Evolutionary conservation across 2,113 vertebrate genomes (phyloP).

Genomic region (Lepisosteus osseus): DNA sequence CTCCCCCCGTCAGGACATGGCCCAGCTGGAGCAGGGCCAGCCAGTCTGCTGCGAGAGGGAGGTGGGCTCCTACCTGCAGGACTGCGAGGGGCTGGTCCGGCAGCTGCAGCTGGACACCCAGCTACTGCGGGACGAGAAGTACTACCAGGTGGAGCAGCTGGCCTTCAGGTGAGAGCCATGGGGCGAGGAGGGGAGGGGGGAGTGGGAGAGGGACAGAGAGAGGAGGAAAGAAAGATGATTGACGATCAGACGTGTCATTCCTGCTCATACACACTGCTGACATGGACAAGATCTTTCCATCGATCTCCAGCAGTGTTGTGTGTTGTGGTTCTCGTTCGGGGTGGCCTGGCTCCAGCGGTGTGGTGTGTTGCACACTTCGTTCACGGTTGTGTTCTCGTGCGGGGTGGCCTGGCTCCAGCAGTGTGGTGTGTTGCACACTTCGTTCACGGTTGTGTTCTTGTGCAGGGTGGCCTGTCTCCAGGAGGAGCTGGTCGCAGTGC

Average conservation of each 20-base stretch:
- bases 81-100: slow-evolving; percentile 81
- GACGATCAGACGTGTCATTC: too few species aligned
- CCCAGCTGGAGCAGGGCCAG: slow-evolving; percentile 83
- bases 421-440: too few species aligned
- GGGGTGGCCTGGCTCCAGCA: background rate
- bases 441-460: background rate
- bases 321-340: too few species aligned
- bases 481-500: slow-evolving; percentile 88
- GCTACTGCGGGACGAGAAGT: slow-evolving; percentile 85
- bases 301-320: background rate
- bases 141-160: slow-evolving; percentile 94
- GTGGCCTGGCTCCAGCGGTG: background rate
- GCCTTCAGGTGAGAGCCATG: slow-evolving; percentile 77
- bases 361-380: too few species aligned
- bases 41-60: slow-evolving; percentile 80
- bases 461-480: slow-evolving; percentile 84
- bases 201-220: background rate
- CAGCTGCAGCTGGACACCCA: slow-evolving; percentile 87
- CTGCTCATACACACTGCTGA: too few species aligned
- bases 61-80: slow-evolving; percentile 84
- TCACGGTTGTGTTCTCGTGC: too few species aligned
- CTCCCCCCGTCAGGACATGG: slow-evolving; percentile 75
- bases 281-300: too few species aligned
- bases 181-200: slow-evolving; percentile 7
- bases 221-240: too few species aligned